Base-by-base conservation (phyloP, 2,888 invertebrate genomes). In the Lasioglossum zephyrum region DNA sequence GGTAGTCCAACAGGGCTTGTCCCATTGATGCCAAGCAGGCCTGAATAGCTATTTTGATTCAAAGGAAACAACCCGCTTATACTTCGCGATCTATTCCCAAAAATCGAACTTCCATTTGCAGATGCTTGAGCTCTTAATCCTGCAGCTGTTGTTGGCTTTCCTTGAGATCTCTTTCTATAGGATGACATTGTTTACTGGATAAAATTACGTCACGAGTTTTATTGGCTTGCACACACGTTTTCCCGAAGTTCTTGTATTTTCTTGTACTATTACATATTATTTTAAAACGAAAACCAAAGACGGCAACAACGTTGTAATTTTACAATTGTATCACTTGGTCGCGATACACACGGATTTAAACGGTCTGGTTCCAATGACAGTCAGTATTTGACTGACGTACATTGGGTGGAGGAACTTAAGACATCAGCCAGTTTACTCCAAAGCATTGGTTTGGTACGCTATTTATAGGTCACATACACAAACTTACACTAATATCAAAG, bases 81-180 rank as follows among this genome's bases (percentile, higher is more conserved):
- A 82, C 94, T 95, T 78, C 94, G 90, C 47, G 95, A 94, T 83
- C 95, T 92, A 84, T 93, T 95, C 49, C 95, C 93, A 88, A 94
- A 95, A 89, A 95, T 95, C 86, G 95, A 95, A 92, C 92, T 94
- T 81, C 95, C 95, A 91, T 93, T 95, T n/a, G 95, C 95, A 60
- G 95, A 95, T 36, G 95, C 95, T 86, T 95, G 95, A 73, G 95
- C 95, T 81, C 95, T 90, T 69, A 95, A 87, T 77, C 95, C 95
- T 49, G 95, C 95, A 39, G 95, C 95, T 79, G 95, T 95, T 79
- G 94, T 95, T 74, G 95, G 95, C 79, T 94, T 95, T 44, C 93
- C 87, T 87, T 95, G 95, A 63, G 93, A 93, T 90, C 95, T 91
- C 89, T 95, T 95, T 88, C 95, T 92, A 87, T 95, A 95, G 36